Base-by-base conservation (phyloP, 2,113 vertebrate species). In the Cnemophilus loriae region DNA sequence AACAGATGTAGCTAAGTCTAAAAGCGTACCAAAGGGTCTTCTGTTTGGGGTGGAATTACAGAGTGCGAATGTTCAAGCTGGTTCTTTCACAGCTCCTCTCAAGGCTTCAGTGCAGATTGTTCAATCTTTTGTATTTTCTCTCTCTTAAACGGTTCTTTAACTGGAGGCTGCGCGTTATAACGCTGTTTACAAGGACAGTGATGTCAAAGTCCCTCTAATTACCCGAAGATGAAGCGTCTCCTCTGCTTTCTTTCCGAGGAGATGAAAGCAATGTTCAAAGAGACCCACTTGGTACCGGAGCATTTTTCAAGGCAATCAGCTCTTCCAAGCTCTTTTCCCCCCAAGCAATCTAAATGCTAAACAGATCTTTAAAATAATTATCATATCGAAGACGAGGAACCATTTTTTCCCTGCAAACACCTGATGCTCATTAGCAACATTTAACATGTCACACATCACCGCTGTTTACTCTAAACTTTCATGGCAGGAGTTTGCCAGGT, bases 291-390 rank as follows among this genome's bases (percentile, higher is more conserved):
- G 87, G 94, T 92, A 82, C 64, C 1, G 1, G 47, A 76, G 90
- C 71, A 33, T 90, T 91, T 92, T 91, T 91, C 79, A 86, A 96
- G 61, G 90, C 90, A 96, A 96, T 96, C 84, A 93, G 20, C 84
- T 94, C 53, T 91, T 96, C 73, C 63, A 59, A 95, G 86, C 44
- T 91, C 84, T 70, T 90, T 91, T 17, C 33, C 87, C 94, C 90
- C 50, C 55, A 82, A 85, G 96, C 97, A 97, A 97, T 97, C 93
- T 97, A 97, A 97, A 97, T 97, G 97, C 96, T 97, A 97, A 97
- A 85, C 77, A 97, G 95, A 87, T 97, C 65, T 97, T 96, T 94
- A 91, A 96, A 96, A 96, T 93, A 93, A 97, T 97, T 97, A 96
- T 79, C 82, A 82, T 91, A 68, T 70, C 84, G 64, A 90, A 94